Base-by-base conservation (phyloP, 2,888 invertebrate genomes). In the Salpingus planirostris region DNA sequence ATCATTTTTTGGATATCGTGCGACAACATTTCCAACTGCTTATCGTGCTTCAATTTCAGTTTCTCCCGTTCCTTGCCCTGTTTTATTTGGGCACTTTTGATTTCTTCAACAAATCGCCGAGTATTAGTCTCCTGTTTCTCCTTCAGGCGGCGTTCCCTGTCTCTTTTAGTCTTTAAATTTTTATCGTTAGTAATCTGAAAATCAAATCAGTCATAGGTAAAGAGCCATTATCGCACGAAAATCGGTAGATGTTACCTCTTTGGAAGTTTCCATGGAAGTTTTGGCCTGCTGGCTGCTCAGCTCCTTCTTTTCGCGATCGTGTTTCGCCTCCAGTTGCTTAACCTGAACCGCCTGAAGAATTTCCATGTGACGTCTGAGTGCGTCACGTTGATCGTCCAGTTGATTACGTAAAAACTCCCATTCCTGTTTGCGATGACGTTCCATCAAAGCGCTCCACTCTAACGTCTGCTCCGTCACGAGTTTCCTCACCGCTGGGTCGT, bases 101-200 rank as follows among this genome's bases (percentile, higher is more conserved):
- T 74, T 65, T 97, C 96, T 49, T 97, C 96, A 73, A 95, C 82
- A 60, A 97, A 97, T 55, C 90, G 88, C 66, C 96, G 96, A 31
- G 92, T 93, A 62, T 96, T 96, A 62, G 95, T 96, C 60, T 95
- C 92, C 55, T 95, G 93, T 64, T 96, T 91, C 66, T 97, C 93
- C 14, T 89, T 73, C 33, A 95, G 73, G 24, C 95, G 74, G 24
- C 95, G 77, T 60, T 98, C 98, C 54, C 92, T 89, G 63, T 98
- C 98, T 39, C 91, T 92, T 55, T 97, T 93, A 34, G 95, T 96
- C 65, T 95, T 86, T 33, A 98, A 72, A 0, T 89, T 88, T 67
- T 97, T 97, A 64, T 99, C 98, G 63, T 87, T 89, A 59, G 84
- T 80, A 11, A 64, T 56, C 64, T 62, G 37, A 24, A 27, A 27